Base-by-base conservation (phyloP, 2,888 invertebrate genomes). In the Bruchidius siliquastri region DNA sequence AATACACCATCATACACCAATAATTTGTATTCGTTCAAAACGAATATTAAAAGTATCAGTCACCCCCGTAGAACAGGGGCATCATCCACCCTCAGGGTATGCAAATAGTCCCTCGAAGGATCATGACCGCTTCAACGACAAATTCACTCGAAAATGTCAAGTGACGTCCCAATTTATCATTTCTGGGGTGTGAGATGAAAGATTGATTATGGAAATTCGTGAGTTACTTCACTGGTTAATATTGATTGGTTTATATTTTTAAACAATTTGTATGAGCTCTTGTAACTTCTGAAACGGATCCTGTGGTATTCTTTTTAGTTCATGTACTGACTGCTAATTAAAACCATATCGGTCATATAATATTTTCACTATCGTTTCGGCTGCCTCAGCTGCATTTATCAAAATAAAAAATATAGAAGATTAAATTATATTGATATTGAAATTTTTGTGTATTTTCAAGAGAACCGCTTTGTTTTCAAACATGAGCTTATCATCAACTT, bases 61-160 rank as follows among this genome's bases (percentile, higher is more conserved):
- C 49, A 49, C 13, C 49, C 49, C 49, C 18, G 49, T 8, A 26
- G 26, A 4, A 2, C 2, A 8, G 26, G 26, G 67, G 67, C 72
- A 74, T n/a, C n/a, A n/a, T 70, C 74, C 69, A 70, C 30, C 71
- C 49, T 13, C 49, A 13, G 49, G 13, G 18, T 26, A 67, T 22
- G 72, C 74, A 74, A 72, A 74, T 72, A 70, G 70, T 70, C 30
- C 68, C 67, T 20, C 72, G 22, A 20, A 69, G 67, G 32, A 69
- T 67, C 49, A 49, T 49, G 49, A 49, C 18, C 49, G 49, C 10
- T 49, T 49, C 49, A 49, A 18, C 81, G 82, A 83, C 83, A 84
- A 84, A 84, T 84, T 81, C 82, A 77, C 79, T 81, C 80, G 76
- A 80, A 83, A 82, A 83, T 81, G 80, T 81, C 77, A 74, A 74